Evolutionary conservation across 2,113 vertebrate species (phyloP), one percentile per base, ranked within the genome.

Genomic region (Oncorhynchus kisutch): DNA sequence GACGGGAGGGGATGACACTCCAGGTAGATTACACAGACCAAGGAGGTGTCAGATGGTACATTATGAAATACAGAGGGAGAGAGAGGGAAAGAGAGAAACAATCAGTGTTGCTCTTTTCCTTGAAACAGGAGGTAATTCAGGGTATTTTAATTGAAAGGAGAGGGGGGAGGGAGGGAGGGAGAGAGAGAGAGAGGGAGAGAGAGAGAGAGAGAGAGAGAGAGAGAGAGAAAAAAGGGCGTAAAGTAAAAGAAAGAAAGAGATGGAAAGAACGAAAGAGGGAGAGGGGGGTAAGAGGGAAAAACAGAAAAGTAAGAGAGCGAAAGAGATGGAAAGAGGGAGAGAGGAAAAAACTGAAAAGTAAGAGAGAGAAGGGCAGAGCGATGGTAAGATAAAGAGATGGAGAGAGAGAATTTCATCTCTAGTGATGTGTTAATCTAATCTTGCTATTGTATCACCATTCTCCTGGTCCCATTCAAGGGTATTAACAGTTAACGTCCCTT

Each of bases 401-500:
- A 9, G 39, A 9, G 39, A 57, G 16, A 62, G 20, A 62, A n/a
- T 29, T 82, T 67, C 29, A 20, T 67, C 59, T 73, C 64, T 34
- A 78, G 71, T 72, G 79, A 79, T 67, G 77, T 75, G 72, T 81
- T 80, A 82, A 85, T 83, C 78, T 78, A 75, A 83, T 82, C 75
- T 76, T 68, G 1, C 76, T 70, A 80, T 76, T 84, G 75, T 76
- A 81, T 76, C 75, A 57, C 54, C 27, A 27, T 76, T 81, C 79
- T 85, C 60, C 20, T 39, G 45, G 68, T 57, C 75, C 73, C 27
- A 72, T 78, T 83, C 67, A 77, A 71, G 22, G 74, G 75, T 72
- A 81, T 83, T 79, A 83, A 82, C 77, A 71, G 83, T 82, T 85
- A 85, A 83, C 73, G 69, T 78, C 73, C 75, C 83, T 54, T 54